Evolutionary conservation across 2,888 invertebrate species (phyloP).

Genomic region (Dasysyrphus albostriatus): DNA sequence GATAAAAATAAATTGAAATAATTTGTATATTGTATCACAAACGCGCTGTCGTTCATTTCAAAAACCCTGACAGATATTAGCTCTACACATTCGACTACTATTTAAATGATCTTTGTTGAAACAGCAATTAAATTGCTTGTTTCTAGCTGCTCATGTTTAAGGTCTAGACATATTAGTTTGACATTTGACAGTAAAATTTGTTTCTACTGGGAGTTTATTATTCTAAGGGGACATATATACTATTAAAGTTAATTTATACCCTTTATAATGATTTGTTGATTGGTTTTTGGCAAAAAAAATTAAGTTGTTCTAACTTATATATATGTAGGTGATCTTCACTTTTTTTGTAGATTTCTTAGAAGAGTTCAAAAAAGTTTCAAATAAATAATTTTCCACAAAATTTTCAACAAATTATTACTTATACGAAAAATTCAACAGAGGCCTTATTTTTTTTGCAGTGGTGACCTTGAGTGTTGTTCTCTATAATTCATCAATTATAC

Average conservation of each 20-base stretch:
- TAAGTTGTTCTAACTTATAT: too few species aligned
- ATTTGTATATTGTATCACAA: neutral
- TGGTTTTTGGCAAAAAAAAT: neutral
- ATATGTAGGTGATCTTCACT: too few species aligned
- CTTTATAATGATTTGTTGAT: neutral
- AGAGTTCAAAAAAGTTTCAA: too few species aligned
- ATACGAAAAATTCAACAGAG: too few species aligned
- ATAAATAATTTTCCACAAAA: too few species aligned
- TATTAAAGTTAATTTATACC: neutral
- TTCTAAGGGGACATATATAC: neutral
- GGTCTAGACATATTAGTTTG: constrained; percentile 38
- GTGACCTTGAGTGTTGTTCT: too few species aligned
- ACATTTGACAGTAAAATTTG: constrained; percentile 13
- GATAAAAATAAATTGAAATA: neutral
- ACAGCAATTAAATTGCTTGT: neutral
- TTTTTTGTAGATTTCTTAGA: too few species aligned
- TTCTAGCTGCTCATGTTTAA: neutral
- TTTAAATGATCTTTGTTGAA: neutral
- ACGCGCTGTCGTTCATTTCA: neutral
- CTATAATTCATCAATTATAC: too few species aligned
- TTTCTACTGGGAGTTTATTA: neutral
- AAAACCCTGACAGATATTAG: neutral
- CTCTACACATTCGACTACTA: neutral
- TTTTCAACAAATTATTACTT: too few species aligned
- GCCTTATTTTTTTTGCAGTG: too few species aligned